phyloP scores from a whole-genome alignment of 1,140 invertebrate species.

The Drosophila athabasca region DNA sequence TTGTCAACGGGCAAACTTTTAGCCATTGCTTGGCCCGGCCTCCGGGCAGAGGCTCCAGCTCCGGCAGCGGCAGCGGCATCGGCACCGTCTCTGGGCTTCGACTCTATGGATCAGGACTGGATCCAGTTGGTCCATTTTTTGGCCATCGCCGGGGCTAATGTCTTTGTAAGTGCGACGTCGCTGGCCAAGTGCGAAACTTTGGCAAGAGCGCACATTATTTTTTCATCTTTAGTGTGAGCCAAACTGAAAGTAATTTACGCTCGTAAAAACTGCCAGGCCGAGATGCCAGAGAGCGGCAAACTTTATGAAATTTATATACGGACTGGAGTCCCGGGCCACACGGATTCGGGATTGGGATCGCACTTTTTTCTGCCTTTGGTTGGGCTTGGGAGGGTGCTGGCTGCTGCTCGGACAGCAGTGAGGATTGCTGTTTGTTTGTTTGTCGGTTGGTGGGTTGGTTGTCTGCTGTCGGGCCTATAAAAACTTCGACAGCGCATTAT shows the following conservation, averaged over 20 bases:
- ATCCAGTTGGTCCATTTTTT: conserved; percentile 53
- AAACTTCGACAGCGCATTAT: conserved; percentile 80
- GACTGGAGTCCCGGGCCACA: not conserved
- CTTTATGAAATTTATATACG: conserved; percentile 81
- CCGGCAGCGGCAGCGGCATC: not conserved
- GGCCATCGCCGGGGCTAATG: conserved; percentile 63
- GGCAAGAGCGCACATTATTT: conserved; percentile 79
- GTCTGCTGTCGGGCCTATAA: conserved; percentile 75
- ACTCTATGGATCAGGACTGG: too few species aligned
- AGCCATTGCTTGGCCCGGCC: conserved; percentile 44
- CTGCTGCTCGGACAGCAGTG: too few species aligned
- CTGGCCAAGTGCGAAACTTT: conserved; percentile 74
- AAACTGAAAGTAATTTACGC: conserved; percentile 83
- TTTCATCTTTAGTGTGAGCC: conserved; percentile 82
- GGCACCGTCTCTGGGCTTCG: too few species aligned
- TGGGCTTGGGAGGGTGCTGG: not conserved
- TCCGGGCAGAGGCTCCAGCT: conserved; percentile 17
- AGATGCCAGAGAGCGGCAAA: conserved; percentile 67
- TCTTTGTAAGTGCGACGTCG: conserved; percentile 69
- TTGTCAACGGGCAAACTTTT: conserved; percentile 73
- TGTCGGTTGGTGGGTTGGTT: conserved; percentile 19
- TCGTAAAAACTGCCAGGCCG: conserved; percentile 79
- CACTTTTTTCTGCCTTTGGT: conserved; percentile 17
- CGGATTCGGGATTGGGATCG: not conserved
- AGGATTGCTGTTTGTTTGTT: conserved; percentile 15